Evolutionary conservation across 2,797 vertebrate species (phyloP).

Genomic region (Glossophaga mutica): DNA sequence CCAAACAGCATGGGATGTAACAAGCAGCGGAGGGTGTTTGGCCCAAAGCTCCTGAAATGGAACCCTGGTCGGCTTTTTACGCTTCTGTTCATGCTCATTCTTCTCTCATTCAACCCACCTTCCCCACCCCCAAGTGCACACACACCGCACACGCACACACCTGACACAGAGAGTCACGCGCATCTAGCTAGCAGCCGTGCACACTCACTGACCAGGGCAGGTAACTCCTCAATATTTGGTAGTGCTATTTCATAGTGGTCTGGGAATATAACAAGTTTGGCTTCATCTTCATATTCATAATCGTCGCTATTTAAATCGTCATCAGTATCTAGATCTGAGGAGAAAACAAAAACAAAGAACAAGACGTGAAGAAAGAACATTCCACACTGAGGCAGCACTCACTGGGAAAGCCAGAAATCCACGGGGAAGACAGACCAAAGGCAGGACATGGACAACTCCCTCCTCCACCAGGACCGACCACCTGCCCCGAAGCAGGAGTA

Average conservation of each 20-base stretch:
- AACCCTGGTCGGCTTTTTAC: background rate
- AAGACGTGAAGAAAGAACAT: constrained; percentile 50
- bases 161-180: constrained; percentile 60
- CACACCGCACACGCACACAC: constrained; percentile 18
- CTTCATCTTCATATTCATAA: constrained; percentile 98
- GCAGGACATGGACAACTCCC: background rate
- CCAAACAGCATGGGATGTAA: background rate
- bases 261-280: constrained; percentile 99
- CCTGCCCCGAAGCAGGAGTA: background rate
- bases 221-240: constrained; percentile 99
- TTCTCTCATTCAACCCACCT: background rate
- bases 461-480: background rate
- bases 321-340: constrained; percentile 95
- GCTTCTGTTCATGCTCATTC: background rate
- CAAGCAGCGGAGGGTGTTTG: fast-evolving
- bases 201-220: constrained; percentile 96
- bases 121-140: background rate
- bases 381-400: background rate
- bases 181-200: constrained; percentile 63
- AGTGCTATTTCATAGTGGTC: constrained; percentile 99
- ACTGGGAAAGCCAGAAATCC: background rate
- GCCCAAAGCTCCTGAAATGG: background rate
- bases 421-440: background rate
- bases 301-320: constrained; percentile 94
- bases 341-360: constrained; percentile 78